Conservation (phyloP, 1,140 invertebrate species). For the Neodiprion virginianus region DNA sequence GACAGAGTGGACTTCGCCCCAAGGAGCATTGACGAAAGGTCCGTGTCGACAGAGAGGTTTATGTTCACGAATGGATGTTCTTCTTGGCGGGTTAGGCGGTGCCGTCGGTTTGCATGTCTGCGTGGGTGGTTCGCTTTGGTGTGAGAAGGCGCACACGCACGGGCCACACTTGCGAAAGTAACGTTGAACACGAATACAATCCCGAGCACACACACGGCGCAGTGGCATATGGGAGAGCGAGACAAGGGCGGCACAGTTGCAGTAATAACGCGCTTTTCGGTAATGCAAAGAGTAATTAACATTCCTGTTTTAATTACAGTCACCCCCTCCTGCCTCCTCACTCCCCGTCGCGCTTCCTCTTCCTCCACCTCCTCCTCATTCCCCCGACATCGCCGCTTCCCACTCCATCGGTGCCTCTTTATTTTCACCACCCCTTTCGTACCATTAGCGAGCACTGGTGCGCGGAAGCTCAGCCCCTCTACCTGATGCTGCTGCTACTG, state of each 20-base stretch:
- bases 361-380: not conserved
- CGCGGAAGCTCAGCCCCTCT: constrained; percentile 6
- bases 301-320: constrained; percentile 61
- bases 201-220: not conserved
- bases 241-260: constrained; percentile 3
- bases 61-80: no score
- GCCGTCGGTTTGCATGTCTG: no score
- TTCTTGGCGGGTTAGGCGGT: no score
- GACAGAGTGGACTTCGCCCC: no score
- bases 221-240: not conserved
- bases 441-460: constrained; percentile 4
- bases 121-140: no score
- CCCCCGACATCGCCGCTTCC: constrained; percentile 12
- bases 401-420: not conserved
- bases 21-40: no score
- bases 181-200: not conserved
- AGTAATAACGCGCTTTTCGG: constrained; percentile 44
- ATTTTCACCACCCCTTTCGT: constrained; percentile 1
- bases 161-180: no score
- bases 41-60: no score
- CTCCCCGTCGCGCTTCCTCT: not conserved
- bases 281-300: constrained; percentile 62
- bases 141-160: no score
- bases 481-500: not conserved
- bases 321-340: not conserved